phyloP scores from a whole-genome alignment of 2,797 vertebrate species.

The Odontamblyopus lacepedii region DNA sequence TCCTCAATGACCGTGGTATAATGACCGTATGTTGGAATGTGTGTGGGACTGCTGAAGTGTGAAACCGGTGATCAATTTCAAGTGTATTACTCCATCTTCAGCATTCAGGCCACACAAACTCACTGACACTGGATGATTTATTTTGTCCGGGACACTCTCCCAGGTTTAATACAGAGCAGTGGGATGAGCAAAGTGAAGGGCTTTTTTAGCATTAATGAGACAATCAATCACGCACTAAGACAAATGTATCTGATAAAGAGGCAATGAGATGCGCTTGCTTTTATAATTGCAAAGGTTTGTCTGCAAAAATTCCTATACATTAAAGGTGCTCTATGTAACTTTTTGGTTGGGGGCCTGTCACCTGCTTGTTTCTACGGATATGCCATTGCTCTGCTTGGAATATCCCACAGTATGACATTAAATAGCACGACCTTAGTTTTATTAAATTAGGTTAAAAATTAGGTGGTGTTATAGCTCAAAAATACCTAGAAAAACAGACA shows the following conservation, averaged over 20 bases:
- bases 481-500: too few relatives aligned
- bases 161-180: slow-evolving; percentile 53
- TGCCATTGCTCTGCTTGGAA: too few relatives aligned
- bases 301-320: neutral
- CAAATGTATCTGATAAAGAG: slow-evolving; percentile 19
- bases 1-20: too few relatives aligned
- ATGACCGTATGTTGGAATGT: slow-evolving; percentile 30
- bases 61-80: slow-evolving; percentile 58
- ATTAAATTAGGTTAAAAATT: too few relatives aligned
- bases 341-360: too few relatives aligned
- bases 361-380: too few relatives aligned
- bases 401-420: too few relatives aligned
- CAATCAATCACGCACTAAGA: slow-evolving; percentile 58
- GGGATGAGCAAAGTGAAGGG: slow-evolving; percentile 29
- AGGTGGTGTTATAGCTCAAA: too few relatives aligned
- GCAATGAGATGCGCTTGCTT: slow-evolving; percentile 1
- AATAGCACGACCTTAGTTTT: too few relatives aligned
- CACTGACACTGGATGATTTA: slow-evolving; percentile 58
- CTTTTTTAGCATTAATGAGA: slow-evolving; percentile 60
- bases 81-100: slow-evolving; percentile 47
- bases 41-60: slow-evolving; percentile 20
- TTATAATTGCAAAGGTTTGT: neutral
- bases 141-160: slow-evolving; percentile 39
- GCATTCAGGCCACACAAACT: slow-evolving; percentile 47
- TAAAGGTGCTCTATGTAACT: too few relatives aligned